These are phyloP conservation scores for Dendrolimus pini DNA, from an alignment of 2,888 invertebrate genomes.

Conservation along the genomic window DNA sequence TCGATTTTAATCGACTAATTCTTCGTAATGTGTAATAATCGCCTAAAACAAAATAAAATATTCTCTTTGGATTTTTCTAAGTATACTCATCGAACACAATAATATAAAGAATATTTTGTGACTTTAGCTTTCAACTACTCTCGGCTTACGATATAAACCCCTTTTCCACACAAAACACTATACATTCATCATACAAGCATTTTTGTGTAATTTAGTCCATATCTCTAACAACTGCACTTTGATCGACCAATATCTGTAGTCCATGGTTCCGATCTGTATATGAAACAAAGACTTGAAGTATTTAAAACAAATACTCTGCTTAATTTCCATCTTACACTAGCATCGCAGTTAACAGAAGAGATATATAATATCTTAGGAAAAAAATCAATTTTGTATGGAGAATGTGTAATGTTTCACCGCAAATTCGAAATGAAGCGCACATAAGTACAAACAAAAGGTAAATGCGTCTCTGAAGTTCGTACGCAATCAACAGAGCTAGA, in stretches of 20 bases:
- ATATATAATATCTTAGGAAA: too few relatives aligned
- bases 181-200: background rate
- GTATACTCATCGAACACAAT: constrained; percentile 32
- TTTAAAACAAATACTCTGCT: background rate
- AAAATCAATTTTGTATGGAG: too few relatives aligned
- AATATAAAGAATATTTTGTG: constrained; percentile 44
- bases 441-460: too few relatives aligned
- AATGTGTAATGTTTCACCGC: too few relatives aligned
- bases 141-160: constrained; percentile 14
- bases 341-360: too few relatives aligned
- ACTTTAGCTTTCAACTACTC: constrained; percentile 53
- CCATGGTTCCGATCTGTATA: constrained; percentile 6
- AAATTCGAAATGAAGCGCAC: too few relatives aligned
- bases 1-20: constrained; percentile 3
- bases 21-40: background rate
- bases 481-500: too few relatives aligned
- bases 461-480: too few relatives aligned
- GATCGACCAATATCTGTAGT: background rate
- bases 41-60: constrained; percentile 25
- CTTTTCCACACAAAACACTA: background rate
- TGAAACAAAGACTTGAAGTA: background rate
- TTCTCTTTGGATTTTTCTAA: constrained; percentile 55
- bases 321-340: background rate
- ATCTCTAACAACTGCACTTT: background rate
- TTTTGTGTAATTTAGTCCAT: background rate